phyloP scores from a whole-genome alignment of 1,140 invertebrate genomes.

The Zaprionus taronus region DNA sequence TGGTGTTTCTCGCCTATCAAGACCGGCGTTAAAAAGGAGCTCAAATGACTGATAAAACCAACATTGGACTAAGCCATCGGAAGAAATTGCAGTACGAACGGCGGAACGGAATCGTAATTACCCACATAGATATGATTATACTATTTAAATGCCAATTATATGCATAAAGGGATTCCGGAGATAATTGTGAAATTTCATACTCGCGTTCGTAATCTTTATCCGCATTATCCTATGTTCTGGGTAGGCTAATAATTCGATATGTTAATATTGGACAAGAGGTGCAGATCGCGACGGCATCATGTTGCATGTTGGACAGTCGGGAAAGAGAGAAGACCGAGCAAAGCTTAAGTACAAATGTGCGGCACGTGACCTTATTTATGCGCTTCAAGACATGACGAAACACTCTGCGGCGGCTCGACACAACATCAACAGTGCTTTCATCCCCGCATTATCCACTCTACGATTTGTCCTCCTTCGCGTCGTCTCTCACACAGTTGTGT shows the following conservation, averaged over 20 bases:
- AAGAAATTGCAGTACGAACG: conserved; percentile 63
- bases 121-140: conserved; percentile 46
- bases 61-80: conserved; percentile 58
- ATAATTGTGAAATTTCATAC: conserved; percentile 75
- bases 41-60: conserved; percentile 32
- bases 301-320: conserved; percentile 48
- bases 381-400: conserved; percentile 72
- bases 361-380: conserved; percentile 83
- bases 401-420: conserved; percentile 51
- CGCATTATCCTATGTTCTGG: conserved; percentile 82
- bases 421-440: conserved; percentile 13
- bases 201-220: conserved; percentile 63
- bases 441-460: conserved; percentile 16
- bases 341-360: conserved; percentile 57
- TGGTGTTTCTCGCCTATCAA: conserved; percentile 8
- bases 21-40: conserved; percentile 7
- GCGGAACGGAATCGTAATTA: conserved; percentile 46
- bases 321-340: conserved; percentile 8
- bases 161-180: conserved; percentile 72
- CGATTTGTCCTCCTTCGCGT: conserved; percentile 13
- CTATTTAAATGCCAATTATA: conserved; percentile 78
- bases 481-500: neutral
- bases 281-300: conserved; percentile 50
- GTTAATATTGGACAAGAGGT: conserved; percentile 70
- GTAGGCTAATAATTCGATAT: conserved; percentile 82